These are phyloP conservation scores for Helicoverpa armigera DNA, from an alignment of 1,140 invertebrate species.

Conservation along the genomic window DNA sequence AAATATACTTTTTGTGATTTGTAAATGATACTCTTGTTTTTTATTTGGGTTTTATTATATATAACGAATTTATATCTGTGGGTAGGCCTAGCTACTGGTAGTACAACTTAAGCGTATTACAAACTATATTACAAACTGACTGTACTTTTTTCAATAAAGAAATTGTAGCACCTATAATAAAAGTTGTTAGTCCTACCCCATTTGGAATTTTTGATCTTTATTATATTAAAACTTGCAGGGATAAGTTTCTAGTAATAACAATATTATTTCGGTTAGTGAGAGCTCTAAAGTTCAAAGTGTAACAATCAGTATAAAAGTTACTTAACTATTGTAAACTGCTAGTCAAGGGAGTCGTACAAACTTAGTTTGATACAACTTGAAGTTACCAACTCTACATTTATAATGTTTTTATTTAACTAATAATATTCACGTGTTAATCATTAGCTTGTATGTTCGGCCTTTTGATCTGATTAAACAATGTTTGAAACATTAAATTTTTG, in stretches of 20 bases:
- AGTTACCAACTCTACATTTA: constrained; percentile 30
- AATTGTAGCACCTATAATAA: too few relatives aligned
- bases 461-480: constrained; percentile 30
- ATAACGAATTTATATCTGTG: too few relatives aligned
- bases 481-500: neutral
- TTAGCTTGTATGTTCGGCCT: constrained; percentile 27
- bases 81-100: too few relatives aligned
- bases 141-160: too few relatives aligned
- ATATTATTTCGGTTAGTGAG: constrained; percentile 20
- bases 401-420: neutral
- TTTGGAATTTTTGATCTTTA: neutral
- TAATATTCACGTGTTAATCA: constrained; percentile 5
- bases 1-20: too few relatives aligned
- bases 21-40: too few relatives aligned
- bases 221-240: too few relatives aligned
- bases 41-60: too few relatives aligned
- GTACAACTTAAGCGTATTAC: too few relatives aligned
- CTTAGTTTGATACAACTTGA: constrained; percentile 39
- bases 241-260: neutral
- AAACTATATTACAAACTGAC: too few relatives aligned
- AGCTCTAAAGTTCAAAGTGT: constrained; percentile 29
- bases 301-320: constrained; percentile 30
- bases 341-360: constrained; percentile 38
- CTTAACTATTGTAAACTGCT: constrained; percentile 31
- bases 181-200: too few relatives aligned